These are phyloP conservation scores for Stratiomys singularior DNA, from an alignment of 2,888 invertebrate genomes.

Conservation along the genomic window DNA sequence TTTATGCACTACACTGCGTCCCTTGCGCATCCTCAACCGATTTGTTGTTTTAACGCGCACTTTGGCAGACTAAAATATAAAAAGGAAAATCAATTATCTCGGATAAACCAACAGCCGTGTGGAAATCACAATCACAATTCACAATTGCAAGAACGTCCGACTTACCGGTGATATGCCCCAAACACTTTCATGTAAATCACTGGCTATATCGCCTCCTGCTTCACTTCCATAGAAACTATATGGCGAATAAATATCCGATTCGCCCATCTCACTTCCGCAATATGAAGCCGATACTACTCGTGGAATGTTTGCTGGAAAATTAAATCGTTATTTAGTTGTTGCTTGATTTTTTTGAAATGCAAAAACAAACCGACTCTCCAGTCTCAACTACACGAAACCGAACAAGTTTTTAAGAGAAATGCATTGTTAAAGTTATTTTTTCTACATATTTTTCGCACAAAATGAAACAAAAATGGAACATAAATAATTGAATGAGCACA, in stretches of 20 bases:
- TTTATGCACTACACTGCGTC: conserved; percentile 84
- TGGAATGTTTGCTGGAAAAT: conserved; percentile 62
- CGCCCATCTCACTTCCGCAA: conserved; percentile 83
- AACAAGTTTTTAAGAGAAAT: neutral
- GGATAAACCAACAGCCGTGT: neutral
- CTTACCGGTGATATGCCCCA: conserved; percentile 64
- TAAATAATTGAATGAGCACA: conserved; percentile 12
- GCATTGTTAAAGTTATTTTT: neutral
- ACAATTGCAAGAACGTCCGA: neutral
- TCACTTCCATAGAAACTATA: conserved; percentile 78
- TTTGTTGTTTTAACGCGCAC: conserved; percentile 67
- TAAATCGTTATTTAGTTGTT: neutral
- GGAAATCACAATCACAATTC: neutral
- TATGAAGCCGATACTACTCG: conserved; percentile 79
- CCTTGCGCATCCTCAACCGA: conserved; percentile 80
- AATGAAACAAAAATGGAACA: conserved; percentile 22
- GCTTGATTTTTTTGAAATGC: neutral
- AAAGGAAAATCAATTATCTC: conserved; percentile 26
- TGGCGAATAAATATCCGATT: conserved; percentile 85
- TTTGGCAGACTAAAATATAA: conserved; percentile 58
- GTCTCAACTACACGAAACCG: neutral
- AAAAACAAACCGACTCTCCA: neutral
- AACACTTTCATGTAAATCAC: conserved; percentile 64
- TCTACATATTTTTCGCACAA: neutral
- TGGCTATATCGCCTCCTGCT: conserved; percentile 66